A percentile compares a stretch with the other conserved stretches of the same genome.
Conservation (phyloP, 2,113 vertebrate genomes). For the Podiceps cristatus region DNA sequence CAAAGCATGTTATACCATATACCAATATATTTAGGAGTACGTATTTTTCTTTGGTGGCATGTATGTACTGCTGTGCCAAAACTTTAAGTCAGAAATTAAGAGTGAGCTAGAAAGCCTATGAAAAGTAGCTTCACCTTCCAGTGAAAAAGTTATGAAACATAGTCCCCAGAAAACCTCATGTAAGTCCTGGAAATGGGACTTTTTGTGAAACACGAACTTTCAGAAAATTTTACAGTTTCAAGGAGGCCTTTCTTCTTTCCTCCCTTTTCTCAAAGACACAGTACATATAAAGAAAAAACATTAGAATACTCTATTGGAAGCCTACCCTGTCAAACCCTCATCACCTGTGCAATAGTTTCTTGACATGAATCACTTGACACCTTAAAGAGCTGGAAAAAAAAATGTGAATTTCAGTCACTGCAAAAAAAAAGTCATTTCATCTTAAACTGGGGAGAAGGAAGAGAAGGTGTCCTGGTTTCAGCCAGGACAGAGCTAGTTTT, state of each 20-base stretch:
- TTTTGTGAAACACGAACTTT: neutral
- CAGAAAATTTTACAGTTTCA: neutral
- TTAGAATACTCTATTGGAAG: neutral
- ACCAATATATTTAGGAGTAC: neutral
- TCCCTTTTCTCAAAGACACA: neutral
- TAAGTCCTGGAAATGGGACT: neutral
- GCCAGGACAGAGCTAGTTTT: no score
- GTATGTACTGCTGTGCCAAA: neutral
- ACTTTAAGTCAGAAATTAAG: neutral
- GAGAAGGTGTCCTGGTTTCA: neutral
- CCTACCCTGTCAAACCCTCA: neutral
- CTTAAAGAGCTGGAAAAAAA: neutral
- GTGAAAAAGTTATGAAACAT: neutral
- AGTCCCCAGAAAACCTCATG: neutral
- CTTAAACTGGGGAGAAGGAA: neutral
- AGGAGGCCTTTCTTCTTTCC: neutral
- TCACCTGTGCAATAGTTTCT: neutral
- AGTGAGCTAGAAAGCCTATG: neutral
- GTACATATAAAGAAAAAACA: neutral
- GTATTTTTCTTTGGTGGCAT: neutral
- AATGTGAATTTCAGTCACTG: neutral
- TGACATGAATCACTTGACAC: neutral
- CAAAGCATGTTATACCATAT: neutral
- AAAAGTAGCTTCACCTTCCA: neutral
- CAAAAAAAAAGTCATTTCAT: accelerated